Conservation (phyloP, 2,797 vertebrate species). For the Rhinogobio ventralis region DNA sequence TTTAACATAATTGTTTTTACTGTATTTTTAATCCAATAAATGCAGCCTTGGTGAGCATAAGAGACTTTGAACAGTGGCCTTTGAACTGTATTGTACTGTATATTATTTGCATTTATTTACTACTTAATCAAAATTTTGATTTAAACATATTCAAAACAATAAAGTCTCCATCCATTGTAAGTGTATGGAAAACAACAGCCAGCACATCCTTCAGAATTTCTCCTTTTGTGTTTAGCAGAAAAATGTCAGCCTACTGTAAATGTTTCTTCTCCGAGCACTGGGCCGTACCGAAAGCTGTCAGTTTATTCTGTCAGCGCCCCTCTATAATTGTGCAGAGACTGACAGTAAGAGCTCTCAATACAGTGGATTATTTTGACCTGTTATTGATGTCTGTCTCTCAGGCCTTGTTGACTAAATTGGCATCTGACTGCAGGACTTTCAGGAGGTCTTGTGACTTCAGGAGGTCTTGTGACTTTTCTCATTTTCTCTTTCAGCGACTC, state of each 20-base stretch:
- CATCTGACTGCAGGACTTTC: conserved; percentile 4
- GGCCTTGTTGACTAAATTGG: not conserved
- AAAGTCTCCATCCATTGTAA: not conserved
- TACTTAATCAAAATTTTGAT: too few species aligned
- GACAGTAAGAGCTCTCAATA: not conserved
- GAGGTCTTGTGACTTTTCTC: too few species aligned
- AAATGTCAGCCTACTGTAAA: too few species aligned
- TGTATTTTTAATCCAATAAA: not conserved
- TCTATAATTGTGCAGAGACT: not conserved
- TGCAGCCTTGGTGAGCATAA: not conserved
- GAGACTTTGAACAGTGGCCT: not conserved
- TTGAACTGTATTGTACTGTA: not conserved
- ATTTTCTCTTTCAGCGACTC: not conserved
- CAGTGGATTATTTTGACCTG: not conserved
- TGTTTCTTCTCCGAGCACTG: too few species aligned
- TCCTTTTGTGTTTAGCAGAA: not conserved
- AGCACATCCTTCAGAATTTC: not conserved
- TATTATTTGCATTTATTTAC: not conserved
- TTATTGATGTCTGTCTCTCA: conserved; percentile 4
- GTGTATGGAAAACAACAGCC: too few species aligned
- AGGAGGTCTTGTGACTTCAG: conserved; percentile 1
- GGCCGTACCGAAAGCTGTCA: not conserved
- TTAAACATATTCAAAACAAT: not conserved
- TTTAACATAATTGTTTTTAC: not conserved
- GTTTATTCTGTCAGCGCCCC: not conserved